Percentiles rank a stretch among this genome's conserved stretches.
Evolutionary conservation across 2,888 invertebrate genomes (phyloP).

Genomic region (Rhaphigaster nebulosa): DNA sequence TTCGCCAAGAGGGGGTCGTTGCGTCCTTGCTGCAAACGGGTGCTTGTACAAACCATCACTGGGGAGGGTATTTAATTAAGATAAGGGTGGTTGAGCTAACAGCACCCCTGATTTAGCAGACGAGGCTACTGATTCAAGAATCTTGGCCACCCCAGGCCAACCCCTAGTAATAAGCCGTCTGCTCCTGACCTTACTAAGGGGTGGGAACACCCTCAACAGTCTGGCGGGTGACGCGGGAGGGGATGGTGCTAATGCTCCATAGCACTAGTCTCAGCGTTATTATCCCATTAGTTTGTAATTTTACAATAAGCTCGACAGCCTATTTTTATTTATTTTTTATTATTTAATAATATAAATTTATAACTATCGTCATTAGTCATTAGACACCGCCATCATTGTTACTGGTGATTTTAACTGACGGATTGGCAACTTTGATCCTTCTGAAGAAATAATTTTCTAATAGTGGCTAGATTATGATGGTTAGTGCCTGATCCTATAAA

Average conservation of each 20-base stretch:
- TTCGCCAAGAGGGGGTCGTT: neutral
- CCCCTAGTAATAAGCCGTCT: neutral
- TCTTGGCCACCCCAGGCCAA: neutral
- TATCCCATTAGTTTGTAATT: neutral
- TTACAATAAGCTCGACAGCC: neutral
- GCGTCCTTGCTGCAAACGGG: neutral
- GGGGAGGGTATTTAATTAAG: constrained; percentile 15
- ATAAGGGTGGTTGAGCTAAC: constrained; percentile 1
- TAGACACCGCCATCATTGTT: too few relatives aligned
- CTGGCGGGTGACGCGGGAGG: neutral
- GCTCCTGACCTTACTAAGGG: neutral
- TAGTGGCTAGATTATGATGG: too few relatives aligned
- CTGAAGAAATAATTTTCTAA: too few relatives aligned
- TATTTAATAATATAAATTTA: too few relatives aligned
- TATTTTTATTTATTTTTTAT: neutral
- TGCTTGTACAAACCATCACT: neutral
- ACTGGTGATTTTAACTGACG: too few relatives aligned
- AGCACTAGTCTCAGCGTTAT: neutral
- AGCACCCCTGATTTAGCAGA: constrained; percentile 9
- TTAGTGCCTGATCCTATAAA: too few relatives aligned
- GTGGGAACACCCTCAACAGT: neutral
- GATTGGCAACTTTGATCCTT: too few relatives aligned
- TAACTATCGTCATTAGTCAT: too few relatives aligned
- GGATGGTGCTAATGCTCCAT: neutral
- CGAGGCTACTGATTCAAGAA: neutral